A percentile compares a stretch with the other conserved stretches of the same genome.
phyloP scores from a whole-genome alignment of 2,797 vertebrate genomes.

The Pygocentrus nattereri region DNA sequence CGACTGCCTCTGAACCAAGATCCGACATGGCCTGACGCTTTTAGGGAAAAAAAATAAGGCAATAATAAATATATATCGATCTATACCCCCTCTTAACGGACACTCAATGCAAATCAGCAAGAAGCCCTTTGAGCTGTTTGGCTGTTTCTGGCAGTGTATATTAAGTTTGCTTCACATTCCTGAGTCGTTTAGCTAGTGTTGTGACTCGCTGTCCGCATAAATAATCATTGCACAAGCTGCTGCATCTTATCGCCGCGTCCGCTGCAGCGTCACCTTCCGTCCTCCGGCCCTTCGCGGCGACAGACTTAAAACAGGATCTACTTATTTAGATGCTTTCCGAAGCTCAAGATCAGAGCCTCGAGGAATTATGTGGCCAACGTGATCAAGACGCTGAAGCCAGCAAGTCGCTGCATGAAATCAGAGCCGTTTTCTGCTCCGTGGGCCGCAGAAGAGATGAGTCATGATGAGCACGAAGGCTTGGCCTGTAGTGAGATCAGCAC shows the following conservation, averaged over 20 bases:
- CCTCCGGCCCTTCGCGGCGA: background rate
- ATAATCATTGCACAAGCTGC: background rate
- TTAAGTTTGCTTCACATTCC: constrained; percentile 25
- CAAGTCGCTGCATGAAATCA: background rate
- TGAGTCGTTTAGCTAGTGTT: background rate
- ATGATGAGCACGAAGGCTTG: background rate
- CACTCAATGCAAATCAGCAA: background rate
- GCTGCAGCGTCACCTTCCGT: constrained; percentile 4
- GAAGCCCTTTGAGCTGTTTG: background rate
- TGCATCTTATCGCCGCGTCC: background rate
- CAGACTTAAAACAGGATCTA: background rate
- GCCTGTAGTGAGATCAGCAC: background rate
- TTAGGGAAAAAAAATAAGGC: background rate
- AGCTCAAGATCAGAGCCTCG: background rate
- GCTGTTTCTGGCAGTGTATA: constrained; percentile 21
- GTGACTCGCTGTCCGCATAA: background rate
- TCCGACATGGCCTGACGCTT: constrained; percentile 67
- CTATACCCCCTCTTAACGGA: background rate
- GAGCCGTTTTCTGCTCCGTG: background rate
- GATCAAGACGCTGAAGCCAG: background rate
- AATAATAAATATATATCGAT: background rate
- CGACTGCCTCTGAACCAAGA: constrained; percentile 44
- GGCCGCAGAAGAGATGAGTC: background rate
- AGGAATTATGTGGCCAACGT: background rate
- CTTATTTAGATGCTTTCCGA: background rate